These are phyloP conservation scores for Lumbricus terrestris DNA, from an alignment of 2,888 invertebrate genomes.

Conservation along the genomic window DNA sequence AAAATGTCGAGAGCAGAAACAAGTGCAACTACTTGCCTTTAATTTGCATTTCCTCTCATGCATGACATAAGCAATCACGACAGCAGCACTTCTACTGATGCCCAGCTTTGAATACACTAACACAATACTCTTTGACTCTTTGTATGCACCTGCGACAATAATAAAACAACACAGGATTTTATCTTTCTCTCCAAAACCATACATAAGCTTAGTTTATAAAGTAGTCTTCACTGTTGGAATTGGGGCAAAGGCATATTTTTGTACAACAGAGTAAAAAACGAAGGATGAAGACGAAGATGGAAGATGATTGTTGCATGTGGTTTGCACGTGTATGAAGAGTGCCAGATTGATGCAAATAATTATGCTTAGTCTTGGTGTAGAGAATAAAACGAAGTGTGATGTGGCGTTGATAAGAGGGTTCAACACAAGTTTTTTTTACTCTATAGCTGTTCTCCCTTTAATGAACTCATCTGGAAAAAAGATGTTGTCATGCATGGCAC, in stretches of 20 bases:
- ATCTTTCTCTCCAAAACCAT: background rate
- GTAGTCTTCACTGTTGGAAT: background rate
- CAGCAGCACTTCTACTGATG: conserved; percentile 51
- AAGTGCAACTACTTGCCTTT: background rate
- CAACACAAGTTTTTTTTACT: no score
- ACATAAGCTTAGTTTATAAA: background rate
- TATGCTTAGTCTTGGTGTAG: no score
- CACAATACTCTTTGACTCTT: conserved; percentile 45
- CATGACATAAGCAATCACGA: conserved; percentile 56
- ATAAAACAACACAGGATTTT: background rate
- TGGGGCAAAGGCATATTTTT: background rate
- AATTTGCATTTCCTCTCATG: conserved; percentile 31
- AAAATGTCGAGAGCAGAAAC: background rate
- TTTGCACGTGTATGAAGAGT: no score
- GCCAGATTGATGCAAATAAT: no score
- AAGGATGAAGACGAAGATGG: no score
- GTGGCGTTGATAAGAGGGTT: no score
- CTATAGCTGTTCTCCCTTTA: no score
- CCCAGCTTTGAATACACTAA: conserved; percentile 54
- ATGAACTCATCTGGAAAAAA: no score
- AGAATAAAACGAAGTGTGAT: no score
- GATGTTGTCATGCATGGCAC: no score
- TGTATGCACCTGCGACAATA: conserved; percentile 29
- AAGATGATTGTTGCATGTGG: no score
- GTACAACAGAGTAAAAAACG: no score